These are phyloP conservation scores for Kryptolebias ocellatus DNA, from an alignment of 2,797 vertebrate species.

Conservation along the genomic window DNA sequence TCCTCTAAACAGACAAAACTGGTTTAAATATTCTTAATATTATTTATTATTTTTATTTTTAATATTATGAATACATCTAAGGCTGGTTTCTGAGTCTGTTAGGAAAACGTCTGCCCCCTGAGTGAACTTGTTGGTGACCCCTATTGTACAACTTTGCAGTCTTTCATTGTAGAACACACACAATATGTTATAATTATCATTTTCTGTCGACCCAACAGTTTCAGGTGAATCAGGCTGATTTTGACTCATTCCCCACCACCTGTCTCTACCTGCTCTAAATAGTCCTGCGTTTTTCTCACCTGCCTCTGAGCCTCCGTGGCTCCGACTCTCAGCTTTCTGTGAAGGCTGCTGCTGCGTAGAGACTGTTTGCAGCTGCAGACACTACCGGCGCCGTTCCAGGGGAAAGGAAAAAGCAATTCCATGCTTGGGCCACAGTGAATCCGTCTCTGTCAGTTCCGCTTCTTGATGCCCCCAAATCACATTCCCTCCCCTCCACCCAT, in stretches of 20 bases:
- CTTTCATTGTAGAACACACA: no score
- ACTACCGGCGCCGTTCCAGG: constrained; percentile 81
- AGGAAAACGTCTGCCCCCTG: no score
- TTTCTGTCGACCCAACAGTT: constrained; percentile 47
- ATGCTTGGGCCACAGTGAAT: constrained; percentile 83
- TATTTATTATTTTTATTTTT: no score
- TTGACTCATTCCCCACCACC: constrained; percentile 36
- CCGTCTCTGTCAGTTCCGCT: constrained; percentile 84
- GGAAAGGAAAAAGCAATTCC: constrained; percentile 85
- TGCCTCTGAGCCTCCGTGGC: constrained; percentile 63
- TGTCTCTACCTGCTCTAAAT: constrained; percentile 53
- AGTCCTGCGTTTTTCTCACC: constrained; percentile 62
- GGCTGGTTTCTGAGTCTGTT: no score
- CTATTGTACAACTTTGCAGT: no score
- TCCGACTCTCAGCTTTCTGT: constrained; percentile 66
- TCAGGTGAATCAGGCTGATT: constrained; percentile 25
- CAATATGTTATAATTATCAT: constrained; percentile 16
- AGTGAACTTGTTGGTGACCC: no score
- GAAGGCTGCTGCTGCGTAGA: constrained; percentile 74
- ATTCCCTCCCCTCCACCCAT: constrained; percentile 49
- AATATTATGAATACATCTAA: no score
- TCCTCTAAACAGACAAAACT: no score
- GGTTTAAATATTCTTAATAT: no score
- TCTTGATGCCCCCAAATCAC: constrained; percentile 83
- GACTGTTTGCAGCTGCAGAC: constrained; percentile 79